A percentile compares a stretch with the other conserved stretches of the same genome.
Evolutionary conservation across 1,140 invertebrate genomes (phyloP).

Genomic region (Temnothorax curvispinosus): DNA sequence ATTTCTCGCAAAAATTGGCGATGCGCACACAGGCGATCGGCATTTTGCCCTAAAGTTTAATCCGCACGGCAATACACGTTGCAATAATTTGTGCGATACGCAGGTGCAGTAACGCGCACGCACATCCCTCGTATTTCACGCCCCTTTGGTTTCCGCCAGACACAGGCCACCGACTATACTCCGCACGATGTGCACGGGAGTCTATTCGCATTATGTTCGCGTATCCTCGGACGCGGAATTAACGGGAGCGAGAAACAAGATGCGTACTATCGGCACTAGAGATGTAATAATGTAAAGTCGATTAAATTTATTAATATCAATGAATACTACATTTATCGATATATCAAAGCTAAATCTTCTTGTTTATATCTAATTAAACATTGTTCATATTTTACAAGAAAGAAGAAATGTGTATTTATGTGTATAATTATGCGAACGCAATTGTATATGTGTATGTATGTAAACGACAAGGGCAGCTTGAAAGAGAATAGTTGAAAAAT

Average conservation of each 20-base stretch:
- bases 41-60: conserved; percentile 28
- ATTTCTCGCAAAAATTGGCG: conserved; percentile 14
- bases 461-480: neutral
- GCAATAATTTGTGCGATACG: conserved; percentile 48
- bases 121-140: conserved; percentile 54
- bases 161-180: conserved; percentile 21
- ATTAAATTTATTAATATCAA: neutral
- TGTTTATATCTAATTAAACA: neutral
- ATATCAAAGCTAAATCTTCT: neutral
- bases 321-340: neutral
- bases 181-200: conserved; percentile 14
- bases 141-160: conserved; percentile 45
- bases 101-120: conserved; percentile 50
- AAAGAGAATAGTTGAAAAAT: too few relatives aligned
- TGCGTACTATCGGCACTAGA: neutral
- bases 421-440: neutral
- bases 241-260: conserved; percentile 17
- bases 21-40: neutral
- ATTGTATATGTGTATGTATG: too few relatives aligned
- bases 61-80: conserved; percentile 29
- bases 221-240: conserved; percentile 41
- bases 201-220: conserved; percentile 51
- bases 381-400: neutral
- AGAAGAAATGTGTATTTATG: neutral
- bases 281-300: neutral